Percentiles rank a stretch among this genome's conserved stretches.
These are phyloP conservation scores for Spilosoma lubricipeda DNA, from an alignment of 2,888 invertebrate genomes.

Conservation along the genomic window DNA sequence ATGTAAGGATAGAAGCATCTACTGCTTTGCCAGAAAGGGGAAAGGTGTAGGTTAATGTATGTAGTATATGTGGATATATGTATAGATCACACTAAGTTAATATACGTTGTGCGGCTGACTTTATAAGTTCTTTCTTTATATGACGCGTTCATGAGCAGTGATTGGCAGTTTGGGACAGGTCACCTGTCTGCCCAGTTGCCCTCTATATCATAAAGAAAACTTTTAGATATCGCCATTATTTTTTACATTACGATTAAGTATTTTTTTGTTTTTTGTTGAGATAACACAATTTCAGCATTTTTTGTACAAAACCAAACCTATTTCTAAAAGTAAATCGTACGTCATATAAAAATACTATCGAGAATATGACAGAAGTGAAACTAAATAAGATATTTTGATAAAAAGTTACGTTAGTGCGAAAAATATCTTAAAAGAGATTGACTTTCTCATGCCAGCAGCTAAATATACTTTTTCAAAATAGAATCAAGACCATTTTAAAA, in stretches of 20 bases:
- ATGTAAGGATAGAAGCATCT: too few relatives aligned
- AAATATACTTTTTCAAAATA: slow-evolving; percentile 25
- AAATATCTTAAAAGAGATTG: neutral
- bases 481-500: slow-evolving; percentile 7
- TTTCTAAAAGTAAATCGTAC: neutral
- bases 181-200: too few relatives aligned
- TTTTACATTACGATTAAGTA: neutral
- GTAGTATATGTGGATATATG: too few relatives aligned
- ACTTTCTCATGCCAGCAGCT: neutral
- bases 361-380: neutral
- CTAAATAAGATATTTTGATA: neutral
- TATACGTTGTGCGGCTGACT: too few relatives aligned
- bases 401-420: neutral
- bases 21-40: too few relatives aligned
- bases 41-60: too few relatives aligned
- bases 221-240: neutral
- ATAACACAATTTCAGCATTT: neutral
- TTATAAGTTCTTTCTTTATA: too few relatives aligned
- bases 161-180: too few relatives aligned
- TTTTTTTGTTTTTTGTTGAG: neutral
- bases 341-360: neutral
- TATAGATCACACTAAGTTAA: too few relatives aligned
- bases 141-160: too few relatives aligned
- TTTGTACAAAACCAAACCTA: neutral
- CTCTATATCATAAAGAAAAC: too few relatives aligned